Evolutionary conservation across 2,888 invertebrate species (phyloP).

Genomic region (Notocelia uddmanniana): DNA sequence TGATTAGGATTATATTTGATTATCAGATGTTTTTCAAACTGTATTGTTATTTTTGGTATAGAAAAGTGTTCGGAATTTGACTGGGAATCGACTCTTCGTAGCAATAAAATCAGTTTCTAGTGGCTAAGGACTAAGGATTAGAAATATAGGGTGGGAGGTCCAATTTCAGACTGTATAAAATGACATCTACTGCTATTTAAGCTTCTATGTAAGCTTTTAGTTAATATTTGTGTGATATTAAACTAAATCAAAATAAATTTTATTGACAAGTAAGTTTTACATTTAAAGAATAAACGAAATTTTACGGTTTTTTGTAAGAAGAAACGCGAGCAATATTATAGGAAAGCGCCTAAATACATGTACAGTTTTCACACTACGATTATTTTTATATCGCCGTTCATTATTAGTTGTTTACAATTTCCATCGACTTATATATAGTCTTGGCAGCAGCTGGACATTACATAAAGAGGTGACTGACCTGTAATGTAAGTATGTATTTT

Average conservation of each 20-base stretch:
- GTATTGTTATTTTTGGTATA: conserved; percentile 41
- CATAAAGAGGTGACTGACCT: conserved; percentile 46
- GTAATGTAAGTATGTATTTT: conserved; percentile 42
- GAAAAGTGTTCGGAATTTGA: conserved; percentile 53
- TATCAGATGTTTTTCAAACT: conserved; percentile 49
- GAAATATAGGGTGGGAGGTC: conserved; percentile 19
- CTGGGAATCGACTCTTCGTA: conserved; percentile 44
- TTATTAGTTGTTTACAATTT: conserved; percentile 53
- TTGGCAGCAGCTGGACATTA: conserved; percentile 52
- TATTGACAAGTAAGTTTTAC: too few relatives aligned
- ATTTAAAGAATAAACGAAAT: too few relatives aligned
- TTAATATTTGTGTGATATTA: too few relatives aligned
- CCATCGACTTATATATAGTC: conserved; percentile 54
- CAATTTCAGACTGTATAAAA: background rate
- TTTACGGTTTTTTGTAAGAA: too few relatives aligned
- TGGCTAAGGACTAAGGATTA: background rate
- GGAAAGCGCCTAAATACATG: background rate
- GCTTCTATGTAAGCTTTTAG: too few relatives aligned
- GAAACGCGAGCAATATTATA: background rate
- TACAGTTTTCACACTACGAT: background rate
- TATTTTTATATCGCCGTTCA: conserved; percentile 35
- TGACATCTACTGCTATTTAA: background rate
- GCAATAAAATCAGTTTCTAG: background rate
- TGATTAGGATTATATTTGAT: conserved; percentile 53
- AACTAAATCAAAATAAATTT: too few relatives aligned